phyloP scores from a whole-genome alignment of 2,888 invertebrate species.

The Thysanoteuthis rhombus region DNA sequence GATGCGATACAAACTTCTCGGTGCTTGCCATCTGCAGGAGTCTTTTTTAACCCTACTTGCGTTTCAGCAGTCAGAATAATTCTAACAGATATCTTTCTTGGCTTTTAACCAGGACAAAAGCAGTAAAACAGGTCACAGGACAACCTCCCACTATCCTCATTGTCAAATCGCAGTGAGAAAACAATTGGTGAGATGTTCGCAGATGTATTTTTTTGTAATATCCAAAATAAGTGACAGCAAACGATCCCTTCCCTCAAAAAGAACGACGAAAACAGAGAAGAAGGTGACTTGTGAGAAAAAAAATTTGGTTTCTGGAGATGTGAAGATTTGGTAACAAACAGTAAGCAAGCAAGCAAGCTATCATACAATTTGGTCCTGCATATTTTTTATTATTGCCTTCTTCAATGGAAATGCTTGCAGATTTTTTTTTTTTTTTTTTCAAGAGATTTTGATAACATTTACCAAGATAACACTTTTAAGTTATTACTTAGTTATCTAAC shows the following conservation, averaged over 20 bases:
- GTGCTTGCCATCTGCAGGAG: constrained; percentile 12
- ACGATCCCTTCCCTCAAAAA: neutral
- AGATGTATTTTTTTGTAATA: neutral
- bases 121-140: constrained; percentile 13
- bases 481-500: neutral
- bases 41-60: neutral
- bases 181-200: neutral
- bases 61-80: constrained; percentile 21
- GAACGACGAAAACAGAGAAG: neutral
- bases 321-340: neutral
- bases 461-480: neutral
- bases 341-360: neutral
- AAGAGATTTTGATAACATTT: neutral
- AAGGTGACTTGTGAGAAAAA: neutral
- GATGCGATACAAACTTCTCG: constrained; percentile 1
- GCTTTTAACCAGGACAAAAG: constrained; percentile 21
- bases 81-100: constrained; percentile 31
- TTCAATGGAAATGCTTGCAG: neutral
- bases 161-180: constrained; percentile 12
- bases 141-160: constrained; percentile 14
- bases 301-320: neutral
- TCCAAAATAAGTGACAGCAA: neutral
- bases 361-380: neutral
- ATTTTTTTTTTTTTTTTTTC: neutral
- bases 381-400: neutral